Conservation (phyloP, 2,888 invertebrate species). For the Lepidochitona cinerea region DNA sequence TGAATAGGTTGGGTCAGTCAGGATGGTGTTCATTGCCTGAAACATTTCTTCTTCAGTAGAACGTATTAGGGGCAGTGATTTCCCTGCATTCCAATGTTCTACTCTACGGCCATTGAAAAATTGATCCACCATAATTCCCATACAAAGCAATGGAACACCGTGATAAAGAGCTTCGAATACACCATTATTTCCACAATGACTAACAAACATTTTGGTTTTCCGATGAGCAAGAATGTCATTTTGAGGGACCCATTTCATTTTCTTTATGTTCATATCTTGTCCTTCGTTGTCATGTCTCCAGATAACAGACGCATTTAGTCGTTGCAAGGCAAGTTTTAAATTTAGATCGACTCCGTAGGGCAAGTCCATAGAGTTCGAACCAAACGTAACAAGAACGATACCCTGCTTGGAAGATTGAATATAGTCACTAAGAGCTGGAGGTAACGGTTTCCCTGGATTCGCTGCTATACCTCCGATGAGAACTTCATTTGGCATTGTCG, state of each 20-base stretch:
- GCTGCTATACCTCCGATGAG: no score
- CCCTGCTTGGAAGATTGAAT: no score
- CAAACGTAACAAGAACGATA: no score
- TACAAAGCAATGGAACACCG: slow-evolving; percentile 45
- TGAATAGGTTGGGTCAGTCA: slow-evolving; percentile 24
- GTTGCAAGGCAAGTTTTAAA: background rate
- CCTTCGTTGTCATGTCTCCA: background rate
- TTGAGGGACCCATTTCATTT: slow-evolving; percentile 43
- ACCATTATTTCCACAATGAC: slow-evolving; percentile 49
- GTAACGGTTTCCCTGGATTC: no score
- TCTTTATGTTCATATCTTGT: slow-evolving; percentile 22
- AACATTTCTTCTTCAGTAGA: slow-evolving; percentile 27
- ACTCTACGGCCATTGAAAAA: slow-evolving; percentile 33
- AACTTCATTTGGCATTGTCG: no score
- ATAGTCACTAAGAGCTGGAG: no score
- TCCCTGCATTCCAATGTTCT: slow-evolving; percentile 34
- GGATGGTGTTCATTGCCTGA: slow-evolving; percentile 24
- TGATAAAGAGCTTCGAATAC: slow-evolving; percentile 46
- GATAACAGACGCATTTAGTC: background rate
- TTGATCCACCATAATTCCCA: slow-evolving; percentile 42
- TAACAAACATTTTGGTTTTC: slow-evolving; percentile 42
- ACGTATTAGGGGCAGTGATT: slow-evolving; percentile 23
- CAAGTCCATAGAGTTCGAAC: no score
- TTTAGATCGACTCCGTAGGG: no score
- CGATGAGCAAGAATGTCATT: slow-evolving; percentile 42